phyloP scores from a whole-genome alignment of 1,140 invertebrate genomes.

The Rhopalosiphum maidis region DNA sequence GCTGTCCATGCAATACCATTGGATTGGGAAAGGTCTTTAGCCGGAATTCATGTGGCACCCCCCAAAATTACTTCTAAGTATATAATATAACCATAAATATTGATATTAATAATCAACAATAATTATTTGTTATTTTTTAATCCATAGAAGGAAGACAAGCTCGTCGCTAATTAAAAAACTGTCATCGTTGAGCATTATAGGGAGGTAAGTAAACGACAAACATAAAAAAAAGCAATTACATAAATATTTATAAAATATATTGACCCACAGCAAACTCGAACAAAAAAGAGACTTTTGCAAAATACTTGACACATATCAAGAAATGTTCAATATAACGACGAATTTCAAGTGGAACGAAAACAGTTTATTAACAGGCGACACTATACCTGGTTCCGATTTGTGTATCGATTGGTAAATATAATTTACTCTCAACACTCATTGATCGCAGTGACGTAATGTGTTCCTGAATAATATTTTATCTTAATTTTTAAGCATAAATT shows the following conservation, averaged over 20 bases:
- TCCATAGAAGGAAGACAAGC: background rate
- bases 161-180: background rate
- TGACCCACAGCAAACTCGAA: background rate
- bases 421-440: background rate
- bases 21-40: background rate
- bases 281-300: background rate
- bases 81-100: background rate
- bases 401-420: slow-evolving; percentile 20
- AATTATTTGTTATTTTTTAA: background rate
- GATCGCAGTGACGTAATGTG: background rate
- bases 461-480: background rate
- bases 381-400: slow-evolving; percentile 7
- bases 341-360: background rate
- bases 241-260: background rate
- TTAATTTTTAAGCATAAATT: background rate
- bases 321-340: background rate
- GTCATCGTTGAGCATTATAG: background rate
- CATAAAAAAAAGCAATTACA: background rate
- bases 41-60: background rate
- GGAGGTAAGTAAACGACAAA: background rate
- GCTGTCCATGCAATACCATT: background rate
- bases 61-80: background rate
- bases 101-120: background rate
- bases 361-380: background rate
- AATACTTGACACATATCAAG: background rate